Base-by-base conservation (phyloP, 2,797 vertebrate species). In the Diceros bicornis region DNA sequence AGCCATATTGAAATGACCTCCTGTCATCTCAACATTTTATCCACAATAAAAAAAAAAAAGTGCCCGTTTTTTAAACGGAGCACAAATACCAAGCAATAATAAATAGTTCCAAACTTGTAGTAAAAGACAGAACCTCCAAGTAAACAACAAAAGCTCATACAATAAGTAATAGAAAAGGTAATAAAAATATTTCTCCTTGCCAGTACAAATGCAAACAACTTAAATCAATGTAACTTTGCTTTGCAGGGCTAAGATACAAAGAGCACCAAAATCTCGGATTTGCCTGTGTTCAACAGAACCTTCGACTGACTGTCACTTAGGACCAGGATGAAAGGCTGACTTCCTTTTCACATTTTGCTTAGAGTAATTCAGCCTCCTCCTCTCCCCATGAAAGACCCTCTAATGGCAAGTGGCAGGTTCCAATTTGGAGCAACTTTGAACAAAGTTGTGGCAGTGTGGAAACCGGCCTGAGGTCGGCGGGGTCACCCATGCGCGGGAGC, bases 21-120 rank as follows among this genome's bases (percentile, higher is more conserved):
- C 98, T 98, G 99, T 98, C 99, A 99, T 99, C 98, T 99, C 99
- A 99, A 99, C 98, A 99, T 99, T 99, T 99, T 99, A 99, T 99
- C 99, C 98, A 99, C 99, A 98, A 99, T 99, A 98, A 99, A 98
- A 99, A 99, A 98, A 98, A 99, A 99, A 98, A 98, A 98, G 99
- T 98, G 98, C 98, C 98, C 0, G 96, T 99, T 98, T 99, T 98
- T 99, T 98, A 99, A 99, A 99, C 98, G 97, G 99, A 98, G 98
- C 99, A 99, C 99, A 98, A 98, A 99, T 99, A 99, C 98, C 99
- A 99, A 99, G 99, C 99, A 99, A 99, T 99, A 99, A 99, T 99
- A 99, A 99, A 99, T 99, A 99, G 99, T 99, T 99, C 98, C 98
- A 99, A 99, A 99, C 99, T 99, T 98, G 99, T 99, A 99, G 99